Conservation (phyloP, 1,140 invertebrate genomes). For the Sitobion miscanthi region DNA sequence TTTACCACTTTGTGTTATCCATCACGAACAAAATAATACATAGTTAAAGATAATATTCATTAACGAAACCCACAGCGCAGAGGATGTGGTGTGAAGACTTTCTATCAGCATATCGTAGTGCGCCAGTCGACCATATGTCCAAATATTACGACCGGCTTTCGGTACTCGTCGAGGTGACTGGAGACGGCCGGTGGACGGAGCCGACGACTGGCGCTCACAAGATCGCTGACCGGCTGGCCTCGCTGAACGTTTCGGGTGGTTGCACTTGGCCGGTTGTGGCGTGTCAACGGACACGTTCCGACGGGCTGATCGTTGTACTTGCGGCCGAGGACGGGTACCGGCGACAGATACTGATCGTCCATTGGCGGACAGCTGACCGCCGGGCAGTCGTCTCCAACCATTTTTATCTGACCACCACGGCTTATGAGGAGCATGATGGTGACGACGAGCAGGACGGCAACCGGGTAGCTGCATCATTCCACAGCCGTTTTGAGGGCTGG, state of each 20-base stretch:
- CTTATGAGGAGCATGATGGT: neutral
- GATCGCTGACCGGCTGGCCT: neutral
- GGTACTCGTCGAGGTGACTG: neutral
- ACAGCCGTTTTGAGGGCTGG: neutral
- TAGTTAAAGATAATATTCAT: neutral
- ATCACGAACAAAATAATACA: neutral
- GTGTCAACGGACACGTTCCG: neutral
- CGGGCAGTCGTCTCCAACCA: neutral
- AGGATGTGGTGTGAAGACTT: constrained; percentile 30
- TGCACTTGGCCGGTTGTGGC: neutral
- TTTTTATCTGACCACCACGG: neutral
- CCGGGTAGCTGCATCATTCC: neutral
- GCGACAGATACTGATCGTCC: neutral
- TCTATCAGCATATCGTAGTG: neutral
- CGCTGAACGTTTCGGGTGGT: neutral
- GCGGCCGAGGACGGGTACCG: neutral
- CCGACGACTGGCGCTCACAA: neutral
- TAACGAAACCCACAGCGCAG: too few species aligned
- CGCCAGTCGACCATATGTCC: neutral
- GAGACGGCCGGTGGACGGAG: neutral
- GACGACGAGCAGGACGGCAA: too few species aligned
- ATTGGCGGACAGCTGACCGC: too few species aligned
- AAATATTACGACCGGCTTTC: neutral
- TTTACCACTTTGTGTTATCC: neutral
- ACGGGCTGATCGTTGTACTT: neutral